Base-by-base conservation (phyloP, 2,113 vertebrate genomes). In the Vombatus ursinus region DNA sequence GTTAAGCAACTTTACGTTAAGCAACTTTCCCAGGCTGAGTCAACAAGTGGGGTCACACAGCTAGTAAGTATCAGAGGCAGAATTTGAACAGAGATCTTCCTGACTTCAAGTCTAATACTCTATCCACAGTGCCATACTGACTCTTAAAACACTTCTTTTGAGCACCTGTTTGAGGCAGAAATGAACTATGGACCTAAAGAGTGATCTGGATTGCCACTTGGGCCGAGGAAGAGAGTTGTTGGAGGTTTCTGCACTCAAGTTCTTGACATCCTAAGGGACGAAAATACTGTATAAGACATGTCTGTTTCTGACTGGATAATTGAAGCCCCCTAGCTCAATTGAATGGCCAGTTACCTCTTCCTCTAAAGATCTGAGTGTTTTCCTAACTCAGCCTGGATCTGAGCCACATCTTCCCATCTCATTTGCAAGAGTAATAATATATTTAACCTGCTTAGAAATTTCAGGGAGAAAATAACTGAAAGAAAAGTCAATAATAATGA, bases 401-500 rank as follows among this genome's bases (percentile, higher is more conserved):
- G 10, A 53, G 22, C 31, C 22, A 44, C 14, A 0, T 25, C 31
- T 23, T 49, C 44, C 89, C 19, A 28, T 50, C 16, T 91, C 50
- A 0, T 68, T 94, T 52, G 8, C 24, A 7, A n/a, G 28, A 52
- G 92, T 14, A 47, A 93, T 52, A 28, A 91, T 96, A 97, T 96
- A 95, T 97, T 96, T 97, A 97, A 97, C 95, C 98, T 95, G 96
- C 97, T 96, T 95, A 95, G 93, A 97, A 98, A 97, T 93, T 97
- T 96, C 95, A 93, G 51, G 68, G 53, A 93, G 95, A 98, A 96
- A 96, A 50, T 91, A 90, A 96, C 22, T 68, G 90, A 11, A 90
- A 92, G 93, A 94, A 96, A 97, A 98, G 97, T 98, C 97, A 94
- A 98, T 98, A 95, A 94, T 95, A 98, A 98, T 94, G 93, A 97